These are phyloP conservation scores for Lasioglossum oenotherae DNA, from an alignment of 2,888 invertebrate genomes.

Conservation along the genomic window DNA sequence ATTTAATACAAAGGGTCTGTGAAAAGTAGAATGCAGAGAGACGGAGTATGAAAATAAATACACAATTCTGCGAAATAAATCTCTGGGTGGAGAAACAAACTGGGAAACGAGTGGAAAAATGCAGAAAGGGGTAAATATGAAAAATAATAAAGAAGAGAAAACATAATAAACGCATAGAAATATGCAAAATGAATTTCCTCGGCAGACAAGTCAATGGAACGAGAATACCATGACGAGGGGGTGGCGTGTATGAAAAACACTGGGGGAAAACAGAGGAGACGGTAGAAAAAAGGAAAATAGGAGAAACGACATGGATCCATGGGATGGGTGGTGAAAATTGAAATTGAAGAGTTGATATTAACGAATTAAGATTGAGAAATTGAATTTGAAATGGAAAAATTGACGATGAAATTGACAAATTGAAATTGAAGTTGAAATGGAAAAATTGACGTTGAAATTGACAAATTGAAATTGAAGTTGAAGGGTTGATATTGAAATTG, in stretches of 20 bases:
- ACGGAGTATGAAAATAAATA: not conserved
- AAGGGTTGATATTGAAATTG: too few relatives aligned
- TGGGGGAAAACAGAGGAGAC: not conserved
- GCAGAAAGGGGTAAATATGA: not conserved
- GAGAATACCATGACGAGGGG: conserved; percentile 4
- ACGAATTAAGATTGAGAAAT: too few relatives aligned
- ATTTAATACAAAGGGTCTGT: too few relatives aligned
- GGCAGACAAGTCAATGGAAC: conserved; percentile 62
- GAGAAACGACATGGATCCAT: conserved; percentile 30
- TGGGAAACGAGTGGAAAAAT: not conserved
- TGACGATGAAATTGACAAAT: too few relatives aligned
- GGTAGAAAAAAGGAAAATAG: conserved; percentile 7
- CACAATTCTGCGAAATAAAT: not conserved
- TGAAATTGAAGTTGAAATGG: too few relatives aligned
- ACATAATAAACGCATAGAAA: not conserved
- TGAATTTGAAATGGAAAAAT: too few relatives aligned
- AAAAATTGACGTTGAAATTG: too few relatives aligned
- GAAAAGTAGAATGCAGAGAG: not conserved
- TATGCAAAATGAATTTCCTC: conserved; percentile 21
- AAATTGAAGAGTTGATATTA: too few relatives aligned
- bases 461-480: too few relatives aligned
- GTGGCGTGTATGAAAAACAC: not conserved
- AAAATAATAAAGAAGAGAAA: not conserved
- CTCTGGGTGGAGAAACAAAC: not conserved
- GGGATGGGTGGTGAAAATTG: not conserved